phyloP scores from a whole-genome alignment of 1,140 invertebrate genomes.

The Aphaenogaster ashmeadi region DNA sequence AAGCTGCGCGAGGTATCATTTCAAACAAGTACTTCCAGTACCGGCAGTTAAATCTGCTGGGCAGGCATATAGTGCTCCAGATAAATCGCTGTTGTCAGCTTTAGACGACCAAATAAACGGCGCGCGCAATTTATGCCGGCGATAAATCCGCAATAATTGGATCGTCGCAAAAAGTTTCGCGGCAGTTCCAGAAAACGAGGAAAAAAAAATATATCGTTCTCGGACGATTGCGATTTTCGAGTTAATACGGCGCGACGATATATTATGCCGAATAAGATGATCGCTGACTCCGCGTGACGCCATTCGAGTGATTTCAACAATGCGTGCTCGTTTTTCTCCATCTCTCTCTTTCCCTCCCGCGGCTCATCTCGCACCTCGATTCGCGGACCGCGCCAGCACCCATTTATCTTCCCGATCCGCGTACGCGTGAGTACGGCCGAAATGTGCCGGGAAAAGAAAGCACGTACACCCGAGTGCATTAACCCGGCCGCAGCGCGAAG shows the following conservation, averaged over 20 bases:
- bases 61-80: constrained; percentile 7
- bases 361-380: constrained; percentile 25
- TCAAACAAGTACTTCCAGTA: constrained; percentile 2
- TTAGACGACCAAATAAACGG: constrained; percentile 56
- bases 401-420: constrained; percentile 40
- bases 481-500: not conserved
- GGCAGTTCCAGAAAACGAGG: not conserved
- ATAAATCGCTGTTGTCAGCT: constrained; percentile 55
- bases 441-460: constrained; percentile 22
- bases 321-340: constrained; percentile 2
- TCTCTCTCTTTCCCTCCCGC: not conserved
- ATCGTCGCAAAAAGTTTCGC: constrained; percentile 19
- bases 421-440: constrained; percentile 21
- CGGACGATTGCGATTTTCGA: constrained; percentile 43
- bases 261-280: constrained; percentile 42
- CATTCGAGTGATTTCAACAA: constrained; percentile 60
- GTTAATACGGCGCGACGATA: constrained; percentile 38
- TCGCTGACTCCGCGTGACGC: constrained; percentile 24
- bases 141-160: constrained; percentile 57
- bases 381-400: not conserved
- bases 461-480: constrained; percentile 30
- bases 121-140: constrained; percentile 39
- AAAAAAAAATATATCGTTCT: not conserved
- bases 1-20: not conserved
- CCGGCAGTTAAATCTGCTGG: not conserved